A percentile compares a stretch with the other conserved stretches of the same genome.
Evolutionary conservation across 1,140 invertebrate species (phyloP).

Genomic region (Delia radicum): DNA sequence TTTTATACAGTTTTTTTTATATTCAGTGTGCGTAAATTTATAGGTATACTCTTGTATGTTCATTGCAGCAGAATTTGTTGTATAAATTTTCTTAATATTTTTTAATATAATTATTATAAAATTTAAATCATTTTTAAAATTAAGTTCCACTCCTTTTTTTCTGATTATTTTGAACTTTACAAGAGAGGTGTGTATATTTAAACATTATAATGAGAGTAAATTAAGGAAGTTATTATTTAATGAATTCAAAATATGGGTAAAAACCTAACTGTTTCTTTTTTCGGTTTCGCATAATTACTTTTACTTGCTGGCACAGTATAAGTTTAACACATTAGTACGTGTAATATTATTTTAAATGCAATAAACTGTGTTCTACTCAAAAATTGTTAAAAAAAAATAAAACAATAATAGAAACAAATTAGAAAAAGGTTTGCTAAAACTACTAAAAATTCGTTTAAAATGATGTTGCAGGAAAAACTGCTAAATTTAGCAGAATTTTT

Average conservation of each 20-base stretch:
- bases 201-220: neutral
- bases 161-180: neutral
- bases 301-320: neutral
- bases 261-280: neutral
- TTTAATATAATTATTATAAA: neutral
- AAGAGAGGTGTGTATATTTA: neutral
- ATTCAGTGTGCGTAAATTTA: neutral
- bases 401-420: too few relatives aligned
- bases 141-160: neutral
- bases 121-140: neutral
- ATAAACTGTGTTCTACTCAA: too few relatives aligned
- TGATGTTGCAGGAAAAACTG: too few relatives aligned
- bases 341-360: too few relatives aligned
- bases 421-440: too few relatives aligned
- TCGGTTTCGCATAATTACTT: neutral
- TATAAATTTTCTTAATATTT: neutral
- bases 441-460: too few relatives aligned
- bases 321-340: neutral
- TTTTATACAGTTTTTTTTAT: neutral
- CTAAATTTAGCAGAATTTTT: too few relatives aligned
- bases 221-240: constrained; percentile 2
- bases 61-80: neutral
- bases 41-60: neutral
- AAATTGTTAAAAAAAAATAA: too few relatives aligned
- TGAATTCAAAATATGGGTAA: neutral